Evolutionary conservation across 2,888 invertebrate species (phyloP), one percentile per base, ranked within the genome.

Genomic region (Watsonalla cultraria): DNA sequence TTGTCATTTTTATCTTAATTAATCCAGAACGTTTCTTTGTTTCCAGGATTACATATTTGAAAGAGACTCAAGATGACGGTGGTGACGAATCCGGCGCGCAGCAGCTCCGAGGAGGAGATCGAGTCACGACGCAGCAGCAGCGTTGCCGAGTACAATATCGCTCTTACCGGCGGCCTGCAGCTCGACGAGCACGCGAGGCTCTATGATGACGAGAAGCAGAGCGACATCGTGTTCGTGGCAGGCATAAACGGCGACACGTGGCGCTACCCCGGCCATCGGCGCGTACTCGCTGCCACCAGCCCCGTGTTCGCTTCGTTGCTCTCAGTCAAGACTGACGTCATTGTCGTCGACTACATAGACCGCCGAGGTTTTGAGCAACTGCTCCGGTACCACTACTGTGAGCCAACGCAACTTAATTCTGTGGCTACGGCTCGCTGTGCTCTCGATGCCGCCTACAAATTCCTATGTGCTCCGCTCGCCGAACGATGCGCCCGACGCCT

Each of bases 391-490:
- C 88, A 94, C 61, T 94, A 94, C 74, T 92, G 92, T 51, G 93
- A 94, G 60, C 91, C 92, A 5, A 92, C 93, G 9, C 85, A 91
- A 51, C 89, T 95, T 49, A 92, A 92, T 62, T 92, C 93, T 0
- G 92, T 94, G 8, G 86, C 86, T 11, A 94, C 94, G 0, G 95
- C 95, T 6, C 88, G 96, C 33, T 92, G 93, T 45, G 92, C 96
- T 0, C 91, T 96, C 34, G 93, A 94, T 61, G 94, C 94, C 1
- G 95, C 95, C 24, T 94, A 95, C 73, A 94, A 94, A 71, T 94
- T 95, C 73, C 87, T 95, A 48, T 94, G 96, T 66, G 92, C 93
- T 6, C 93, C 93, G 15, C 87, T 96, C 51, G 94, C 94, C 2
- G 92, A 93, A 59, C 90, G 93, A 55, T 95, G 95, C 70, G 93